Percentiles rank a stretch among this genome's conserved stretches.
Evolutionary conservation across 2,888 invertebrate species (phyloP).

Genomic region (Mesochorus sp.): DNA sequence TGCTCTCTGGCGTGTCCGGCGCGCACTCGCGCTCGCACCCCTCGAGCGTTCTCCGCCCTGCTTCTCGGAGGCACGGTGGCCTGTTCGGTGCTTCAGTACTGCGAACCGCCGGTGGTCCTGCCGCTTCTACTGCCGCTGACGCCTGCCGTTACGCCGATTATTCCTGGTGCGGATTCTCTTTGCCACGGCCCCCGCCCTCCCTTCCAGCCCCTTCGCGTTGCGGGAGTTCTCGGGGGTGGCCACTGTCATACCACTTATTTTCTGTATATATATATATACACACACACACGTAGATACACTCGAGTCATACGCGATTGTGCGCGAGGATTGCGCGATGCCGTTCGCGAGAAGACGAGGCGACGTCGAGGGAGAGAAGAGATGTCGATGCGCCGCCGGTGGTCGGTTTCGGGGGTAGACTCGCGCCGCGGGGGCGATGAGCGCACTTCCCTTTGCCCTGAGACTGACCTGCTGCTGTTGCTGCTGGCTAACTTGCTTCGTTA

Average conservation of each 20-base stretch:
- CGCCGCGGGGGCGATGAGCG: constrained; percentile 82
- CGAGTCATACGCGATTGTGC: constrained; percentile 60
- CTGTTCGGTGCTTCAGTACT: constrained; percentile 51
- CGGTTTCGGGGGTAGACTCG: constrained; percentile 81
- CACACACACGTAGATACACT: not conserved
- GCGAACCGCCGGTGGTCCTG: constrained; percentile 43
- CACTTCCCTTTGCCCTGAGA: constrained; percentile 80
- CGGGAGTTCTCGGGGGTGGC: not conserved
- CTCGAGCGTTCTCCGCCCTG: constrained; percentile 12
- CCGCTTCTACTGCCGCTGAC: constrained; percentile 14
- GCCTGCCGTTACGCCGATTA: constrained; percentile 7
- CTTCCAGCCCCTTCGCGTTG: not conserved
- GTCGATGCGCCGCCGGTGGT: constrained; percentile 81
- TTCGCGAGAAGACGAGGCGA: constrained; percentile 54
- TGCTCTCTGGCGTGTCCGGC: constrained; percentile 18
- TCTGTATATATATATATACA: too few relatives aligned
- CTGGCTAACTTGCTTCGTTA: constrained; percentile 79
- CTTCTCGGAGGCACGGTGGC: constrained; percentile 34
- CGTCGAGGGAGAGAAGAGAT: constrained; percentile 74
- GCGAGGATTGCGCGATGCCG: constrained; percentile 56
- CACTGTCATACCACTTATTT: constrained; percentile 3
- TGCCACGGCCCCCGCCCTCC: not conserved
- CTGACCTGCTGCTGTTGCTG: constrained; percentile 77
- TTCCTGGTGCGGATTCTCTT: constrained; percentile 18
- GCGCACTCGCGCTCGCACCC: constrained; percentile 48